A percentile compares a stretch with the other conserved stretches of the same genome.
phyloP scores from a whole-genome alignment of 2,797 vertebrate genomes.

The Bovichtus diacanthus region DNA sequence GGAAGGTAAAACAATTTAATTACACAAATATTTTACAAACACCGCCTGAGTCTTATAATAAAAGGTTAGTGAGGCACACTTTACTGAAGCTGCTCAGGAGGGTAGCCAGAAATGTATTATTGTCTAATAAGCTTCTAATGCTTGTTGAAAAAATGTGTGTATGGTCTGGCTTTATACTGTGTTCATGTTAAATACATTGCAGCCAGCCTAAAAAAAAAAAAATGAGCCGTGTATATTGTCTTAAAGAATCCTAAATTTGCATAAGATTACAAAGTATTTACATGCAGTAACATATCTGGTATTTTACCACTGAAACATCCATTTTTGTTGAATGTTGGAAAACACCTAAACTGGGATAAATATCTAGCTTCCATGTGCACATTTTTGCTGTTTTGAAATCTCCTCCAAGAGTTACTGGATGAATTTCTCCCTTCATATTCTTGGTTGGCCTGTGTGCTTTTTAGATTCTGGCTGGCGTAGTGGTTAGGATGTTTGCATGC shows the following conservation, averaged over 20 bases:
- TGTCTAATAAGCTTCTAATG: slow-evolving; percentile 1
- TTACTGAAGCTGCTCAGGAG: neutral
- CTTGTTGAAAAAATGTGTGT: slow-evolving; percentile 9
- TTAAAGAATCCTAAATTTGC: neutral
- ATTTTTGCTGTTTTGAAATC: slow-evolving; percentile 7
- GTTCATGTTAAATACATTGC: neutral
- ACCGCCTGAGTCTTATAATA: slow-evolving; percentile 29
- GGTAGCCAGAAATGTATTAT: slow-evolving; percentile 10
- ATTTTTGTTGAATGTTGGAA: slow-evolving; percentile 9
- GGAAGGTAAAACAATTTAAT: slow-evolving; percentile 49
- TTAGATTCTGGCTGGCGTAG: slow-evolving; percentile 41
- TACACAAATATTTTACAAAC: slow-evolving; percentile 42
- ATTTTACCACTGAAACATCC: slow-evolving; percentile 5
- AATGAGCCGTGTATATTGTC: neutral
- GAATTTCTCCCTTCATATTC: slow-evolving; percentile 7
- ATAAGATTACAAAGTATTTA: neutral
- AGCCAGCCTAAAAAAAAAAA: neutral
- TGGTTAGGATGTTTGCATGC: slow-evolving; percentile 74
- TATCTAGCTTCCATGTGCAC: slow-evolving; percentile 4
- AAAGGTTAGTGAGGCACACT: slow-evolving; percentile 20
- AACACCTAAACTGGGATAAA: neutral
- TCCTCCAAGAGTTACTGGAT: slow-evolving; percentile 21
- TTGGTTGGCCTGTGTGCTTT: slow-evolving; percentile 10
- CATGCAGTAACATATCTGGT: neutral
- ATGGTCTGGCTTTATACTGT: neutral